A percentile compares a stretch with the other conserved stretches of the same genome.
phyloP scores from a whole-genome alignment of 2,797 vertebrate species.

The Darevskia mixta region DNA sequence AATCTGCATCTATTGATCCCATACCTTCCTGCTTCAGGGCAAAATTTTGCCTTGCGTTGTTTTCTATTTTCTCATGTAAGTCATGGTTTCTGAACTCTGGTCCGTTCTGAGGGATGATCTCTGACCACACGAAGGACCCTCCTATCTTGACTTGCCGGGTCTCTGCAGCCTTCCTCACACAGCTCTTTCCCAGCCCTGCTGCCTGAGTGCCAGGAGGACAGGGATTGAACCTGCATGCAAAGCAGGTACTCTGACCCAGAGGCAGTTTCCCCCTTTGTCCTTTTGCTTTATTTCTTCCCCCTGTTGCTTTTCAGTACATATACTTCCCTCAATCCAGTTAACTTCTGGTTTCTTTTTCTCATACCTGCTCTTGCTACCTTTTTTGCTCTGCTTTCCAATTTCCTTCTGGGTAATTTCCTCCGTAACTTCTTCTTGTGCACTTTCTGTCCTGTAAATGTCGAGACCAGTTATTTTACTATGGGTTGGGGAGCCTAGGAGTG shows the following conservation, averaged over 20 bases:
- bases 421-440: slow-evolving; percentile 33
- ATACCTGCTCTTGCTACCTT: slow-evolving; percentile 27
- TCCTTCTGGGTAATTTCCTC: slow-evolving; percentile 36
- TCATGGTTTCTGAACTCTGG: background rate
- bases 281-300: background rate
- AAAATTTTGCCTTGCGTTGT: background rate
- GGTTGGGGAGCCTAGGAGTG: slow-evolving; percentile 1
- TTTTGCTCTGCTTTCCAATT: slow-evolving; percentile 39
- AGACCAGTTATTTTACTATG: slow-evolving; percentile 32
- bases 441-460: slow-evolving; percentile 46
- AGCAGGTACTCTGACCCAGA: background rate
- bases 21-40: background rate
- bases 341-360: slow-evolving; percentile 21
- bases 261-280: background rate
- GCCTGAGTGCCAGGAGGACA: background rate
- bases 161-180: background rate
- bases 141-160: background rate
- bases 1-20: background rate
- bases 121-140: background rate
- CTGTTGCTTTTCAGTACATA: background rate
- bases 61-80: background rate
- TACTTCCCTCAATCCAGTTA: background rate
- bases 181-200: background rate
- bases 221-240: too few relatives aligned
- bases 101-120: background rate